Conservation (phyloP, 2,113 vertebrate species). For the Brachionichthys hirsutus region DNA sequence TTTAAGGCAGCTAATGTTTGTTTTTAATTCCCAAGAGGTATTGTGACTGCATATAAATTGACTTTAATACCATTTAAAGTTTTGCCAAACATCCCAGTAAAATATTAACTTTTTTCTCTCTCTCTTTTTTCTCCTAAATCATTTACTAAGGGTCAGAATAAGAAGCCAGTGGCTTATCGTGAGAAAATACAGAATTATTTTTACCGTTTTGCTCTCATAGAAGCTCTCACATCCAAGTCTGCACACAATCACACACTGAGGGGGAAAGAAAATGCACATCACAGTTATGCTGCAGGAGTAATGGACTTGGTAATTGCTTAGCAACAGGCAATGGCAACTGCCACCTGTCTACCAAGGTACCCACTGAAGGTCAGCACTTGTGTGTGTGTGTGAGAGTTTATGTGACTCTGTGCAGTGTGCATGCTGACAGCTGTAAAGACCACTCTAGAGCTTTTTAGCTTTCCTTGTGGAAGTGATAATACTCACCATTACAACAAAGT, state of each 20-base stretch:
- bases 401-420: slow-evolving; percentile 1
- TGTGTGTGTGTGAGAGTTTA: slow-evolving; percentile 16
- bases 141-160: slow-evolving; percentile 3
- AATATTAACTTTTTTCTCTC: too few species aligned
- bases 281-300: slow-evolving; percentile 60
- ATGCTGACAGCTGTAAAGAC: not conserved
- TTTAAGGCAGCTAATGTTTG: not conserved
- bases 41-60: not conserved
- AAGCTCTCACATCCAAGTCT: slow-evolving; percentile 10
- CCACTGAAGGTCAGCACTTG: slow-evolving; percentile 59
- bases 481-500: not conserved
- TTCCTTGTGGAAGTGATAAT: not conserved
- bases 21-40: too few species aligned
- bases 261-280: slow-evolving; percentile 27
- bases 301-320: slow-evolving; percentile 74
- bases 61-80: not conserved
- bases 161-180: not conserved
- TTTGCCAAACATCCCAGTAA: not conserved
- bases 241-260: slow-evolving; percentile 13
- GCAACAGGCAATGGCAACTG: slow-evolving; percentile 65
- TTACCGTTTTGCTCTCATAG: slow-evolving; percentile 22
- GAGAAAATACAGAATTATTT: slow-evolving; percentile 15
- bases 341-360: slow-evolving; percentile 68
- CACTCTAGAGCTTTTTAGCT: not conserved
- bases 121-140: too few species aligned